Evolutionary conservation across 2,113 vertebrate species (phyloP), one percentile per base, ranked within the genome.

Genomic region (Phaetusa simplex): DNA sequence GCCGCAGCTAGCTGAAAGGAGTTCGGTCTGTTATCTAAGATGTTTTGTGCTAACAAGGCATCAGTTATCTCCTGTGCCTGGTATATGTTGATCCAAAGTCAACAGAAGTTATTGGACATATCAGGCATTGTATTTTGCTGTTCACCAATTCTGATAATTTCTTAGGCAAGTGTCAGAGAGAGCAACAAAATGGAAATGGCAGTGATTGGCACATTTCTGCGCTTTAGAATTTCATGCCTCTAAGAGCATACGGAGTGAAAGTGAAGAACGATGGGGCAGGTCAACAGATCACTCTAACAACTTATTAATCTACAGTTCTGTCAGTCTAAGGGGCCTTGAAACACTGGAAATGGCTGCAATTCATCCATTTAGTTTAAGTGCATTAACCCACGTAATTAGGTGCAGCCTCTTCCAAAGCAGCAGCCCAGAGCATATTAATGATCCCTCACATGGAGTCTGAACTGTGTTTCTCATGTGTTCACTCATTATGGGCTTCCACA

Each of bases 301-400:
- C 58, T 95, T 94, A 90, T 56, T 97, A 95, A 96, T 95, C 83
- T 73, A 40, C 71, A 77, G 29, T 38, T 94, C 84, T 90, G 84
- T 64, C 61, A 21, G n/a, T 93, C 85, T 85, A 36, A 66, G 40
- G 73, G 52, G 82, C 78, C 72, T 38, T 56, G 71, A 82, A 77
- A 71, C 58, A 16, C 55, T 49, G 42, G 26, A 82, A 92, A 88
- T 62, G 71, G 40, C 76, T 97, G 42, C 71, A 92, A 80, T 94
- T 96, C 91, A 94, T 95, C 90, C 86, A 53, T 94, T 96, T 83
- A 62, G 67, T 82, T 80, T 92, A 76, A 95, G 91, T 86, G 93
- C 9, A 42, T 97, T 97, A 97, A 95, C 96, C 93, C 71, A 86
- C 61, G 11, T 95, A 97, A 97, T 95, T 94, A 96, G 91, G 77